Conservation (phyloP, 30 jellyfish, hydroid and myxozoan species). For the Chironex yamaguchii region DNA sequence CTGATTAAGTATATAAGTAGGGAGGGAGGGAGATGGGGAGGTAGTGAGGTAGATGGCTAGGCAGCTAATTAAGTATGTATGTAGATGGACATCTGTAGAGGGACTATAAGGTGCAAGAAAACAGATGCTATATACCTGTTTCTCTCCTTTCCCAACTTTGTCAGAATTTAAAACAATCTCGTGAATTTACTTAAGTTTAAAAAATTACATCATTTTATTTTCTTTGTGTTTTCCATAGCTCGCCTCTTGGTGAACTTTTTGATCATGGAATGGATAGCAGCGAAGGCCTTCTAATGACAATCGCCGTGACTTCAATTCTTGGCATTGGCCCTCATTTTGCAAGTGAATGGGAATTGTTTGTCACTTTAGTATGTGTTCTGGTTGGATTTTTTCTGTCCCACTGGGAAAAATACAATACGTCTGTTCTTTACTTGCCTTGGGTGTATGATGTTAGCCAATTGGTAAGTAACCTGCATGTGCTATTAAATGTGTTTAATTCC, state of each 20-base stretch:
- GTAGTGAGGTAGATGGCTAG: too few relatives aligned
- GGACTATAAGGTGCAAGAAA: too few relatives aligned
- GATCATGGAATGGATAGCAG: conserved; percentile 96
- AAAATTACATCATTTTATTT: too few relatives aligned
- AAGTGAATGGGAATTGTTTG: conserved; percentile 43
- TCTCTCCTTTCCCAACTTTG: too few relatives aligned
- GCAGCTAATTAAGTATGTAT: too few relatives aligned
- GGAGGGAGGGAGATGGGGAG: too few relatives aligned
- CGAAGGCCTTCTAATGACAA: conserved; percentile 77
- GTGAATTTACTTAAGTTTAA: too few relatives aligned
- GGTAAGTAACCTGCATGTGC: conserved; percentile 44
- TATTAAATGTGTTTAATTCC: too few relatives aligned
- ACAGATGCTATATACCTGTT: too few relatives aligned
- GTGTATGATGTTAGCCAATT: conserved; percentile 88
- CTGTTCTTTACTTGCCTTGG: conserved; percentile 92
- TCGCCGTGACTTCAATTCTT: conserved; percentile 53
- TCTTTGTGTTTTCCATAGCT: conserved; percentile 41
- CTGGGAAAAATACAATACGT: conserved; percentile 92
- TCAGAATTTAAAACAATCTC: too few relatives aligned
- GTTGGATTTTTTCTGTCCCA: conserved; percentile 84
- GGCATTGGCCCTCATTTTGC: conserved; percentile 56
- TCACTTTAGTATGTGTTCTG: conserved; percentile 1
- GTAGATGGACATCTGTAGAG: too few relatives aligned
- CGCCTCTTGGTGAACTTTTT: conserved; percentile 94
- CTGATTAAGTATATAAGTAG: too few relatives aligned